phyloP scores from a whole-genome alignment of 2,113 vertebrate genomes.

The Arizona elegans region DNA sequence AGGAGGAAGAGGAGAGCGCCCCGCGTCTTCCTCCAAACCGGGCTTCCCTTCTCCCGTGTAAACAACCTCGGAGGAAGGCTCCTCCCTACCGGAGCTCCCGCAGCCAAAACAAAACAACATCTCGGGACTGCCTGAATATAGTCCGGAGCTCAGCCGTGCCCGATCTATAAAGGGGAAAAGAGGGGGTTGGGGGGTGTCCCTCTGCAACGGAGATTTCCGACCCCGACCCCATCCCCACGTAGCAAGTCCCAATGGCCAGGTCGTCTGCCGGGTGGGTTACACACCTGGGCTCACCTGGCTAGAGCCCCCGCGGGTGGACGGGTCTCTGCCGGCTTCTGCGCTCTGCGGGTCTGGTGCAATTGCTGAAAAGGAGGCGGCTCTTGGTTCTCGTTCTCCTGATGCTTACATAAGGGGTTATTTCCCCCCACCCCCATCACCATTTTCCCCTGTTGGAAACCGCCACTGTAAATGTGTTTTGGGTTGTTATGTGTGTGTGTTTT shows the following conservation, averaged over 20 bases:
- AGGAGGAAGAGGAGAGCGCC: not conserved
- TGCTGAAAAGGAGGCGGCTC: not conserved
- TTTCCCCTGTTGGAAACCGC: not conserved
- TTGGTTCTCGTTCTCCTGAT: not conserved
- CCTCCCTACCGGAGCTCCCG: not conserved
- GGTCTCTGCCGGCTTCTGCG: not conserved
- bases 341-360: not conserved
- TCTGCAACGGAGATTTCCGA: not conserved
- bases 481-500: not conserved
- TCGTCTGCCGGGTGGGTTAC: not conserved
- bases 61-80: not conserved
- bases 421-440: too few species aligned
- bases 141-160: too few species aligned
- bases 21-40: not conserved
- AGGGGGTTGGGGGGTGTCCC: fast-evolving
- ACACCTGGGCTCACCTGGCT: not conserved
- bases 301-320: not conserved
- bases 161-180: not conserved
- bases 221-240: not conserved
- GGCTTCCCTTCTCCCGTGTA: not conserved
- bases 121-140: not conserved
- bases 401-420: not conserved
- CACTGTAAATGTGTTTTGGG: not conserved
- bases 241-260: not conserved
- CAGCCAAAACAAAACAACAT: not conserved